Evolutionary conservation across 1,140 invertebrate species (phyloP), one percentile per base, ranked within the genome.

Genomic region (Drosophila watanabei): DNA sequence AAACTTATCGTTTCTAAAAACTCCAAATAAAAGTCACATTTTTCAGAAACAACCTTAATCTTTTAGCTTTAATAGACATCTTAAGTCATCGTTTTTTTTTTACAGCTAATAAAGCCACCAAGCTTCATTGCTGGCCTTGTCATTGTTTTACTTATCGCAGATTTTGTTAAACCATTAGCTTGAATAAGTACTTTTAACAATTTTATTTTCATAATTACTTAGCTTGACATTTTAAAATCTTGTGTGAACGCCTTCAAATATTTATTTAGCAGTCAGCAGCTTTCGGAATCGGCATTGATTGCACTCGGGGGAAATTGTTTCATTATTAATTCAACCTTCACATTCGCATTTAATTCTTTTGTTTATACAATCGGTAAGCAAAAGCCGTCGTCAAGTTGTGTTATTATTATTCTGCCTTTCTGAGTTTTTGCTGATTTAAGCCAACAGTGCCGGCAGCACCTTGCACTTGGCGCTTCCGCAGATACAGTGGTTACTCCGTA

Each of bases 261-360:
- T 68, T 70, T 46, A 30, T 71, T 5, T 32, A 20, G 18, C 24
- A 46, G 33, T 56, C 63, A 37, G 68, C 48, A 20, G 30, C 37
- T 54, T 43, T 52, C 5, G 6, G 30, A 33, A 41, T 45, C 33
- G 48, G 14, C 68, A 70, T 70, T 70, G 68, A 49, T 54, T 68
- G 30, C 51, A 18, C 30, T 65, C 18, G 16, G 16, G 16, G 32
- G 18, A 68, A 68, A 66, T 70, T 39, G 68, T 49, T 68, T 30
- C 11, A 56, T 66, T 41, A 68, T 71, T 37, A 68, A 45, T 70
- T 45, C 49, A 71, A 69, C 68, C 68, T 71, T 71, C 63, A 56
- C 30, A 24, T 45, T 56, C 30, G 63, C 45, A 32, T 71, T 71
- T 71, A 71, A 71, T 71, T 71, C 63, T 69, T 69, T 56, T 71